Percentiles rank a stretch among this genome's conserved stretches.
Conservation (phyloP, 2,797 vertebrate species). For the Prionace glauca region DNA sequence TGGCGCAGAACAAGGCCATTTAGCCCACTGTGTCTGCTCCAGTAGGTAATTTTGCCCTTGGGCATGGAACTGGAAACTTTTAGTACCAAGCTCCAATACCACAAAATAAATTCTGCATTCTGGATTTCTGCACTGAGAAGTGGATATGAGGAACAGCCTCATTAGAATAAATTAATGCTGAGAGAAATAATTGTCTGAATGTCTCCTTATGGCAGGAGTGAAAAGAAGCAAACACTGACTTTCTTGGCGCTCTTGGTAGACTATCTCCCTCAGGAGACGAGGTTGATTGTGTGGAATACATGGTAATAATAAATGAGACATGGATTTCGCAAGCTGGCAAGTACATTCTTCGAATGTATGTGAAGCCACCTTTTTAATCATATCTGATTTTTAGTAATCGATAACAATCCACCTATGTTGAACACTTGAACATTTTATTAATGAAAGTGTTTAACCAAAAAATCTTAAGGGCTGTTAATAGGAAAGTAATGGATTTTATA, state of each 20-base stretch:
- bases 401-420: background rate
- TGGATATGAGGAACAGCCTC: background rate
- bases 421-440: background rate
- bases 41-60: too few relatives aligned
- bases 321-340: background rate
- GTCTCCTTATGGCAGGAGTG: background rate
- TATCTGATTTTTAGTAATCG: background rate
- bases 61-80: background rate
- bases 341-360: background rate
- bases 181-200: background rate
- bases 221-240: background rate
- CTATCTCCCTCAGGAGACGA: background rate
- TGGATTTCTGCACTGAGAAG: background rate
- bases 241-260: background rate
- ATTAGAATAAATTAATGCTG: background rate
- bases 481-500: background rate
- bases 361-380: background rate
- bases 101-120: background rate
- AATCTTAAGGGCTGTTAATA: background rate
- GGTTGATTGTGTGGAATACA: background rate
- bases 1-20: too few relatives aligned
- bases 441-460: background rate
- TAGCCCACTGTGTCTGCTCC: too few relatives aligned
- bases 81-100: background rate
- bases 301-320: background rate